phyloP scores from a whole-genome alignment of 2,888 invertebrate species.

The Ophioninae sp. region DNA sequence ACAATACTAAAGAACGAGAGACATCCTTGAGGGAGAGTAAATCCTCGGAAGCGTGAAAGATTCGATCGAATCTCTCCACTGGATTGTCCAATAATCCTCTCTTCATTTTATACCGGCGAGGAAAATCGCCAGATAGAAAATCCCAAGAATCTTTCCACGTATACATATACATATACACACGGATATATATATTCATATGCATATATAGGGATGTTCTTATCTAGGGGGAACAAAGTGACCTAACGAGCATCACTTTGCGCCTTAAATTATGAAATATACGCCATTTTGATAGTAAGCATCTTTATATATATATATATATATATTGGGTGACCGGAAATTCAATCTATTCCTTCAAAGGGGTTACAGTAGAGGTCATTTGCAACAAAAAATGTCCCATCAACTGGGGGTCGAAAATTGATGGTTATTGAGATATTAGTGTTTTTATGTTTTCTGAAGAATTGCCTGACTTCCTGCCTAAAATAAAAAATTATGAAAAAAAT shows the following conservation, averaged over 20 bases:
- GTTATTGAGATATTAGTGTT: no score
- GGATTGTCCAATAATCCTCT: conserved; percentile 63
- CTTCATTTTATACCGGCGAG: conserved; percentile 56
- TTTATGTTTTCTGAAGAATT: no score
- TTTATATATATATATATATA: no score
- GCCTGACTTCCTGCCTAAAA: no score
- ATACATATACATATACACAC: neutral
- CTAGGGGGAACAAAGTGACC: conserved; percentile 8
- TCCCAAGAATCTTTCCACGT: conserved; percentile 31
- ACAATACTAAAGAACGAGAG: conserved; percentile 46
- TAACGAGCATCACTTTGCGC: conserved; percentile 5
- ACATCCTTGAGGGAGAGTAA: conserved; percentile 53
- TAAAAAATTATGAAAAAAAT: no score
- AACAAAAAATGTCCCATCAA: no score
- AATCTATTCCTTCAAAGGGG: no score
- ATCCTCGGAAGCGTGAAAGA: conserved; percentile 59
- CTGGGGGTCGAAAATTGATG: no score
- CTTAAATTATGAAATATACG: conserved; percentile 19
- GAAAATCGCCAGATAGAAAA: conserved; percentile 49
- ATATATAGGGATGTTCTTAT: neutral
- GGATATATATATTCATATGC: neutral
- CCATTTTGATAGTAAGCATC: neutral
- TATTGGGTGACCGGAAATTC: no score
- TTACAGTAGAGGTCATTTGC: no score
- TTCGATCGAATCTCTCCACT: conserved; percentile 57